Evolutionary conservation across 2,113 vertebrate genomes (phyloP).

Genomic region (Anoplopoma fimbria): DNA sequence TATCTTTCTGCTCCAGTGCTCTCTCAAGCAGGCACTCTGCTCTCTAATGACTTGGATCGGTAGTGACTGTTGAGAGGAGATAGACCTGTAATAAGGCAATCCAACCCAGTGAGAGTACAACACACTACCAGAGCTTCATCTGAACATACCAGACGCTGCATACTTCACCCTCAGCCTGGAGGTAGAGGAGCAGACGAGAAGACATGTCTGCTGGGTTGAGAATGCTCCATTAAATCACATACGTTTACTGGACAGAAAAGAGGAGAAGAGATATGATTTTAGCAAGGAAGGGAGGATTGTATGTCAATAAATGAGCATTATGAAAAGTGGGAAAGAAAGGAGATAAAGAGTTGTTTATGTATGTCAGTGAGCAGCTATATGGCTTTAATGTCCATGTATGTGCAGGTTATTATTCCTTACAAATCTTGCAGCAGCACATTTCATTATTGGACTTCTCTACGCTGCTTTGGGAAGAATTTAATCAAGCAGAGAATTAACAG

Average conservation of each 20-base stretch:
- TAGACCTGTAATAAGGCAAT: constrained; percentile 75
- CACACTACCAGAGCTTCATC: constrained; percentile 38
- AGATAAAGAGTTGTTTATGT: not conserved
- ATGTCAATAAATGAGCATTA: not conserved
- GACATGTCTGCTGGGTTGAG: constrained; percentile 28
- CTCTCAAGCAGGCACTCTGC: constrained; percentile 72
- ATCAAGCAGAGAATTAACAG: not conserved
- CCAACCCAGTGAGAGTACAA: constrained; percentile 26
- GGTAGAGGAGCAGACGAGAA: constrained; percentile 21
- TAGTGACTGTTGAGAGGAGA: constrained; percentile 72
- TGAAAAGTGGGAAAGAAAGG: not conserved
- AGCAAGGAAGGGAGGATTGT: not conserved
- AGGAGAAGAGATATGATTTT: not conserved
- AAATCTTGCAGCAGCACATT: constrained; percentile 6
- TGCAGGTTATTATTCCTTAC: not conserved
- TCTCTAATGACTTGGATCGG: constrained; percentile 77
- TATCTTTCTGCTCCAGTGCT: constrained; percentile 67
- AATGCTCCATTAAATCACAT: constrained; percentile 26
- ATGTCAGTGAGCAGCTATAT: not conserved
- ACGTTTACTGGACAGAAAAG: not conserved
- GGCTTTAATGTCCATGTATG: not conserved
- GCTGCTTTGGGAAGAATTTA: not conserved
- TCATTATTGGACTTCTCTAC: not conserved
- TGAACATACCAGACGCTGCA: constrained; percentile 2
- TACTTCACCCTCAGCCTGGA: constrained; percentile 26